These are phyloP conservation scores for Ceyx erithaca DNA, from an alignment of 2,797 vertebrate genomes.

Conservation along the genomic window DNA sequence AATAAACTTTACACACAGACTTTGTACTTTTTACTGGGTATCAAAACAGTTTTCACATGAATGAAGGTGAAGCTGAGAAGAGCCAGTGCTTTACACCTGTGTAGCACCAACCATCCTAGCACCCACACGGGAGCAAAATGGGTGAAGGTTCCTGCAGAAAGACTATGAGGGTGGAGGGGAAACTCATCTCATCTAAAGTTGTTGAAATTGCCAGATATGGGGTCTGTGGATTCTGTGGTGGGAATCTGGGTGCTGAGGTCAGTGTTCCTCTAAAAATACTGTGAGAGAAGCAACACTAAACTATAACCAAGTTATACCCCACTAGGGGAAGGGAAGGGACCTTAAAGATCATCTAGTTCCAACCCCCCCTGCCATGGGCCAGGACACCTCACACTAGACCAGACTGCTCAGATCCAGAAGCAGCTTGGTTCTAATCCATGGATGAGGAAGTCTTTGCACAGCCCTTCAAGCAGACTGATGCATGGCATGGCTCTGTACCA, in stretches of 20 bases:
- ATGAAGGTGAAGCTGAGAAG: not conserved
- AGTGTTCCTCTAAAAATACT: not conserved
- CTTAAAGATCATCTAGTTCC: no score
- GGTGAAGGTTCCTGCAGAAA: not conserved
- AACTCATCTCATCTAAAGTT: not conserved
- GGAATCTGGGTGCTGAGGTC: not conserved
- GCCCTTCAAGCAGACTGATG: not conserved
- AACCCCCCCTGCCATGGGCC: no score
- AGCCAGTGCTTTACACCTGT: not conserved
- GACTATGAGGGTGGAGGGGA: not conserved
- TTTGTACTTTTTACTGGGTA: not conserved
- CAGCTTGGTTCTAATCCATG: no score
- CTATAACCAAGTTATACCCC: not conserved
- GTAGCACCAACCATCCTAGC: not conserved
- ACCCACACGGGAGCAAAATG: not conserved
- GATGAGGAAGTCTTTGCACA: not conserved
- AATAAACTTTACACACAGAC: not conserved
- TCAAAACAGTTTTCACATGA: not conserved
- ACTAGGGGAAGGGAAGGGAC: not conserved
- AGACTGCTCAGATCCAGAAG: no score
- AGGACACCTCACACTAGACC: no score
- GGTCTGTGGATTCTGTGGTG: not conserved
- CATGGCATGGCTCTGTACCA: accelerated
- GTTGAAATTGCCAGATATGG: not conserved
- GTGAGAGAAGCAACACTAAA: not conserved